Evolutionary conservation across 2,888 invertebrate genomes (phyloP).

Genomic region (Sinotaia quadrata): DNA sequence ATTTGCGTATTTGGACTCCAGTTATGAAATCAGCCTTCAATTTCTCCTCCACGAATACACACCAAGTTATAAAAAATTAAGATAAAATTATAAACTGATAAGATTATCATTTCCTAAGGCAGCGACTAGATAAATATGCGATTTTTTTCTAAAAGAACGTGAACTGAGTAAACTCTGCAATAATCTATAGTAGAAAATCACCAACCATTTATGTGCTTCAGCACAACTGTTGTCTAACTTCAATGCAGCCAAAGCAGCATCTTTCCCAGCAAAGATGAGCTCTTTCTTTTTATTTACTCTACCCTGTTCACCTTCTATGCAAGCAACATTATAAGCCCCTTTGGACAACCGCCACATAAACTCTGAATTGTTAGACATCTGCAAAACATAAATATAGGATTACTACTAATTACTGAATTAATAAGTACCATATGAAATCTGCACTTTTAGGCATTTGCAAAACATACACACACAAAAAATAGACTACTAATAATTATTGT

Average conservation of each 20-base stretch:
- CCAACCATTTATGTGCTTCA: slow-evolving; percentile 81
- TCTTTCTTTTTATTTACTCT: slow-evolving; percentile 69
- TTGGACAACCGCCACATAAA: slow-evolving; percentile 74
- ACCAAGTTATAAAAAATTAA: too few relatives aligned
- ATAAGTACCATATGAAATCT: slow-evolving; percentile 8
- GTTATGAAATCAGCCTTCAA: too few relatives aligned
- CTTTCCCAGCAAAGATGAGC: slow-evolving; percentile 74
- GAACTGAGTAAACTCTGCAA: too few relatives aligned
- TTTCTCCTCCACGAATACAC: too few relatives aligned
- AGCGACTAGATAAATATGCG: too few relatives aligned
- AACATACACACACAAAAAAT: too few relatives aligned
- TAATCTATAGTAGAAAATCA: too few relatives aligned
- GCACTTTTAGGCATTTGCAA: not conserved
- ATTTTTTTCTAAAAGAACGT: too few relatives aligned
- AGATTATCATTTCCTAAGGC: too few relatives aligned
- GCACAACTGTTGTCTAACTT: slow-evolving; percentile 74
- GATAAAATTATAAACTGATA: too few relatives aligned
- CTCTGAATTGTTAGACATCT: slow-evolving; percentile 63
- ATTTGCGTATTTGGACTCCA: too few relatives aligned
- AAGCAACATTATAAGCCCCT: slow-evolving; percentile 69
- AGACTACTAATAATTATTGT: too few relatives aligned
- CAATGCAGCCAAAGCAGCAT: slow-evolving; percentile 76
- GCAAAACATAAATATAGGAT: not conserved
- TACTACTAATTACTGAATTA: not conserved
- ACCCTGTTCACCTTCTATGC: slow-evolving; percentile 61